Base-by-base conservation (phyloP, 1,140 invertebrate genomes). In the Cecropterus lyciades region DNA sequence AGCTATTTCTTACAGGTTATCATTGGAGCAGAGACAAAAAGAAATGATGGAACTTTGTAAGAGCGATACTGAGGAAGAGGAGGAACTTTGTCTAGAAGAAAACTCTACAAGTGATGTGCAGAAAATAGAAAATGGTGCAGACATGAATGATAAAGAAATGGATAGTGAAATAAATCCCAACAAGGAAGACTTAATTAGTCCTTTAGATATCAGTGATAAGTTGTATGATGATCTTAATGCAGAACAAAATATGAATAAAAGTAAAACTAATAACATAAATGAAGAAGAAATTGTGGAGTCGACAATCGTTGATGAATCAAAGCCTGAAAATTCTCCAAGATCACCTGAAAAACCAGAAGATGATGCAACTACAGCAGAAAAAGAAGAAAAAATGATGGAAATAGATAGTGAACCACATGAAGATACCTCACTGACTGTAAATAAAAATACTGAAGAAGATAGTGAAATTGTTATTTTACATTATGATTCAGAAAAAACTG, bases 41-140 rank as follows among this genome's bases (percentile, higher is more conserved):
- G 92, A 93, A 84, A 92, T 94, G 49, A 91, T 94, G 73, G 89
- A 93, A 70, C 88, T 95, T 70, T 95, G 93, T 72, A 94, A 94
- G 80, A 94, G 93, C 81, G 94, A 94, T 9, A 72, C 76, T 52
- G 85, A 90, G 27, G 84, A 83, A 84, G 93, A 94, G 66, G 79
- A 84, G 40, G 83, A 87, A 65, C 67, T 76, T 79, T 43, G 43
- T 66, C 20, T 27, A 55, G 16, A 67, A 60, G 65, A 42, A 16
- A 45, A 49, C 30, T 14, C 45, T 46, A 9, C 14, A 48, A 30
- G 11, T 27, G 27, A 62, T 48, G 11, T 14, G 10, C 3, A 9
- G 11, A 45, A 45, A 45, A 6, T 9, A 16, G 66, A 40, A 24
- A 52, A 59, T 56, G 13, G n/a, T n/a, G n/a, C 8, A 4, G 16